These are phyloP conservation scores for Podabrus alpinus DNA, from an alignment of 2,888 invertebrate species.

Conservation along the genomic window DNA sequence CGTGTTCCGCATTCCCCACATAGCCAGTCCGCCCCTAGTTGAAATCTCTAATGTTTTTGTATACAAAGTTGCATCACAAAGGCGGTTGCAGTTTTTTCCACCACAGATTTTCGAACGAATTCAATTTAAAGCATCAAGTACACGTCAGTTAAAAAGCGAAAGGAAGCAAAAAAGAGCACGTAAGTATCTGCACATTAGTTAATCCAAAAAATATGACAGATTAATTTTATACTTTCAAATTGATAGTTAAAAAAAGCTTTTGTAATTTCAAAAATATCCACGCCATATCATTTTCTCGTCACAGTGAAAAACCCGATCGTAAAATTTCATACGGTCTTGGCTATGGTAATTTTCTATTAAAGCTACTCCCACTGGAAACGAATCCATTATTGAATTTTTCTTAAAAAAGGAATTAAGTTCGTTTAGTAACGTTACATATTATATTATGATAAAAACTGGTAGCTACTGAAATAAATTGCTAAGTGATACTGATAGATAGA, in stretches of 20 bases:
- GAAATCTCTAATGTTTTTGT: not conserved
- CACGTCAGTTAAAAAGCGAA: constrained; percentile 2
- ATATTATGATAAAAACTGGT: constrained; percentile 6
- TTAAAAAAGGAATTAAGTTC: not conserved
- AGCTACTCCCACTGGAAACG: not conserved
- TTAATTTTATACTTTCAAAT: not conserved
- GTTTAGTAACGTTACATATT: constrained; percentile 15
- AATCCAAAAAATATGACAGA: not conserved
- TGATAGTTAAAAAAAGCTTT: not conserved
- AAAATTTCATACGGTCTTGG: not conserved
- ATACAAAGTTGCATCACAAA: not conserved
- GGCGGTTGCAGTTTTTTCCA: not conserved
- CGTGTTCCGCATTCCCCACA: not conserved
- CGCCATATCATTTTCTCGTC: not conserved
- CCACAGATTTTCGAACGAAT: not conserved
- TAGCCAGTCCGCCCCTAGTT: not conserved
- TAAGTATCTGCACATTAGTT: not conserved
- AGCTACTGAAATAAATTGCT: constrained; percentile 15
- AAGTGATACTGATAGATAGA: constrained; percentile 36
- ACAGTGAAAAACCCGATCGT: not conserved
- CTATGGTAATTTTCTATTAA: not conserved
- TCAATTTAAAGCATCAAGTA: constrained; percentile 4
- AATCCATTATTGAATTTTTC: not conserved
- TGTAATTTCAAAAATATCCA: not conserved
- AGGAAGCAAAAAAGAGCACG: not conserved